These are phyloP conservation scores for Anastrepha ludens DNA, from an alignment of 1,140 invertebrate genomes.

Conservation along the genomic window DNA sequence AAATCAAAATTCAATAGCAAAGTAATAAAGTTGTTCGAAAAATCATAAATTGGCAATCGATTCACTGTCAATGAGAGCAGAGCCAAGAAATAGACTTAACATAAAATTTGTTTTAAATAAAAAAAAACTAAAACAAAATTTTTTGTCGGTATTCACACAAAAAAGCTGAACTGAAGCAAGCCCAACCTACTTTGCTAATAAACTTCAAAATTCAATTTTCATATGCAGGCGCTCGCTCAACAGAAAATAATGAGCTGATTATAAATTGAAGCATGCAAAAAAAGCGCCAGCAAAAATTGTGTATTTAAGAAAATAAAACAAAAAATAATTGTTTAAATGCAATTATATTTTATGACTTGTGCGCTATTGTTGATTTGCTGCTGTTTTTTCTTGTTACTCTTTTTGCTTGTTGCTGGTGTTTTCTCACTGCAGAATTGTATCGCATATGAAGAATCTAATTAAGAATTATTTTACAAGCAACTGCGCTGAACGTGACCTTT, in stretches of 20 bases:
- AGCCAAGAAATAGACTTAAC: not conserved
- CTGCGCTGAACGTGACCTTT: constrained; percentile 24
- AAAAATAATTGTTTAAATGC: not conserved
- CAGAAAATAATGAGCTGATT: constrained; percentile 27
- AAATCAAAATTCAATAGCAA: constrained; percentile 7
- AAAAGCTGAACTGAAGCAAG: not conserved
- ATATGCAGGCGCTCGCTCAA: not conserved
- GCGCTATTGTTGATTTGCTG: not conserved
- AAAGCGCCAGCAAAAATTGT: not conserved
- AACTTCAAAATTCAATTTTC: constrained; percentile 45
- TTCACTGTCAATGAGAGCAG: not conserved
- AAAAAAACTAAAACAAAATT: not conserved
- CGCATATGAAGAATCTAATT: constrained; percentile 1
- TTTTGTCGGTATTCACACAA: not conserved
- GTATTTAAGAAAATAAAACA: not conserved
- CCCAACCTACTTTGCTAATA: constrained; percentile 33
- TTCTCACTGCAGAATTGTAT: not conserved
- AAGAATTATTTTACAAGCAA: not conserved
- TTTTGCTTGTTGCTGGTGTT: not conserved
- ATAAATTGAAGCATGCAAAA: not conserved
- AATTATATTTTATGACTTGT: constrained; percentile 20
- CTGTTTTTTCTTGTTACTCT: not conserved
- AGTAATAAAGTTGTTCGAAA: constrained; percentile 30
- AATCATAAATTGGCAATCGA: constrained; percentile 36
- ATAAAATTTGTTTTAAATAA: too few species aligned